Evolutionary conservation across 2,113 vertebrate species (phyloP), one percentile per base, ranked within the genome.

Genomic region (Bubo blakistoni): DNA sequence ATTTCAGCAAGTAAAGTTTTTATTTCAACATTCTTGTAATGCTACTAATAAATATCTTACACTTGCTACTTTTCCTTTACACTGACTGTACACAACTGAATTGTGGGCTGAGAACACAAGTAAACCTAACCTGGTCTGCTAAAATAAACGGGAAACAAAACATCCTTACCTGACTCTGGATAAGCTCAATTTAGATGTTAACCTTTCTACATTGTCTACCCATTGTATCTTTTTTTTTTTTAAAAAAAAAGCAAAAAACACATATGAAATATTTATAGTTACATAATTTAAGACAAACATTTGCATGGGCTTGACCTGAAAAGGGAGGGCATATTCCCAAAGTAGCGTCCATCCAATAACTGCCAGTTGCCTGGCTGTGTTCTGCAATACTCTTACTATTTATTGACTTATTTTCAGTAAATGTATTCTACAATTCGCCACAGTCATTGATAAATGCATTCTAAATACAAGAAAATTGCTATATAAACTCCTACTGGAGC

Each of bases 341-440:
- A 69, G 38, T 15, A 54, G 14, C 16, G 11, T 79, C 54, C 18
- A 58, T 13, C 14, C 26, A 13, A 46, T 34, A 83, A 81, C 54
- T 86, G 54, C 26, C 80, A 46, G 29, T 30, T 89, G 13, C 9
- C 38, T 38, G n/a, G 36, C 16, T 92, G 36, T 80, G 36, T 79
- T 96, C n/a, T 94, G 78, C 40, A 88, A 30, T 16, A 51, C 24
- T 55, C 51, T 20, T 92, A 77, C 62, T 85, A 59, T 92, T 95
- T 97, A 96, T 91, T 94, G 73, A 93, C 44, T 94, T 96, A 13
- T 67, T 65, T 94, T 94, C 79, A 89, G 70, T 49, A 86, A 95
- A 84, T 6, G 0, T 40, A 90, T 44, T 63, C 30, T n/a, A 87
- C n/a, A 47, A 52, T 95, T 96, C 90, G 80, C 46, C 88, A 61